phyloP scores from a whole-genome alignment of 2,113 vertebrate genomes.

The Hypanus sabinus region DNA sequence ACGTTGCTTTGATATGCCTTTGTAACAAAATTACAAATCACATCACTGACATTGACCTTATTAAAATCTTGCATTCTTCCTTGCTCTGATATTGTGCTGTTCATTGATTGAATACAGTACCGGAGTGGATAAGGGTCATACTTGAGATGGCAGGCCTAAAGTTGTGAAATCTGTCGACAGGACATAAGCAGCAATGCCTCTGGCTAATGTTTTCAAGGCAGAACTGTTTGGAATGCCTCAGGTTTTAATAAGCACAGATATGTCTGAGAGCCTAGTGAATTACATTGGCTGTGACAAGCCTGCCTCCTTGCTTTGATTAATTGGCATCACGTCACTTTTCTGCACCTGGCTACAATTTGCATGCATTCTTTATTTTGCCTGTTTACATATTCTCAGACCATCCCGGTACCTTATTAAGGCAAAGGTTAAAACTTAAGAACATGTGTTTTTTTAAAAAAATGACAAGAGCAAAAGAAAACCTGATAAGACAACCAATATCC shows the following conservation, averaged over 20 bases:
- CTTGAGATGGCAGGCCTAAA: conserved; percentile 48
- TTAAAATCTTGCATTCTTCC: conserved; percentile 31
- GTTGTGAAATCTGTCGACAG: conserved; percentile 56
- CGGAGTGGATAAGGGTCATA: conserved; percentile 45
- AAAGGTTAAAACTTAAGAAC: conserved; percentile 40
- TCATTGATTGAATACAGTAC: conserved; percentile 45
- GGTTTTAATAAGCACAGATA: conserved; percentile 59
- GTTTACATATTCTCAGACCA: conserved; percentile 58
- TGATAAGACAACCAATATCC: not conserved
- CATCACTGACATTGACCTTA: conserved; percentile 15
- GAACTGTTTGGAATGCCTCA: conserved; percentile 48
- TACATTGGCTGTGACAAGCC: conserved; percentile 81
- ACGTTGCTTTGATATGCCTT: not conserved
- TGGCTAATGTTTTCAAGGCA: conserved; percentile 55
- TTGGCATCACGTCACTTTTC: conserved; percentile 86
- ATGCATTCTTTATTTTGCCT: conserved; percentile 68
- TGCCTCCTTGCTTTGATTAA: conserved; percentile 85
- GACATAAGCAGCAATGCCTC: conserved; percentile 51
- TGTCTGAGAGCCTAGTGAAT: conserved; percentile 62
- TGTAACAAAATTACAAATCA: not conserved
- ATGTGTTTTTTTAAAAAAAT: conserved; percentile 18
- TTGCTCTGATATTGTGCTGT: conserved; percentile 33
- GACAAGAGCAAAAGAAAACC: not conserved
- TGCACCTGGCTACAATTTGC: conserved; percentile 62
- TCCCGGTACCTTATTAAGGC: conserved; percentile 46